Base-by-base conservation (phyloP, 1,140 invertebrate genomes). In the Paracyclopina nana region DNA sequence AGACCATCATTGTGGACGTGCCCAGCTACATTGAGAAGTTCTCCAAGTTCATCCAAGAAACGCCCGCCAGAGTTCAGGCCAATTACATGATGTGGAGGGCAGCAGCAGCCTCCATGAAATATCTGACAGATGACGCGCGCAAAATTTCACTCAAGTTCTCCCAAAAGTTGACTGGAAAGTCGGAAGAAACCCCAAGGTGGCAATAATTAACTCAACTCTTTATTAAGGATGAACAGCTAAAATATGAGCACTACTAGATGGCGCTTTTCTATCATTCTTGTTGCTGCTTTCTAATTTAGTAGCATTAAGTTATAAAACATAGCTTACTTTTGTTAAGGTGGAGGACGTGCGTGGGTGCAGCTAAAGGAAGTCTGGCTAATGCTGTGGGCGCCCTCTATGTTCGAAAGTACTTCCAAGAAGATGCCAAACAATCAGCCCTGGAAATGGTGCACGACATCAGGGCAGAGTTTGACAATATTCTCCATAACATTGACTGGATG, bases 11-110 rank as follows among this genome's bases (percentile, higher is more conserved):
- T 14, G 48, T 50, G 14, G 30, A 50, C 38, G 48, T 50, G 12
- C 48, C 48, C 2, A n/a, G 18, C 12, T 50, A 50, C 25, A 20
- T 50, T 18, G 24, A 38, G n/a, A 38, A 50, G 11, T 50, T 50
- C 48, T 30, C 25, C 18, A 11, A 11, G 5, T 30, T 50, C 9
- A 50, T 50, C 18, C 14, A 38, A 42, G 18, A 40, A 55, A 55
- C 46, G 45, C 46, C 44, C 56, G 56, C 16, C 58, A 72, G 76
- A 41, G 61, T 73, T 1, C 65, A 76, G 38, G 78, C 79, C 1
- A 88, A 90, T 65, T 86, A 84, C 58, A 69, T 82, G 57, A 72
- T 85, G 68, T 85, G 83, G 82, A 68, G 80, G 26, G 76, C 78
- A 0, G 74, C 78, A 0, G 72, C 71, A 0, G 73, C 74, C 11